Evolutionary conservation across 2,888 invertebrate species (phyloP), one percentile per base, ranked within the genome.

Genomic region (Dryomyza anilis): DNA sequence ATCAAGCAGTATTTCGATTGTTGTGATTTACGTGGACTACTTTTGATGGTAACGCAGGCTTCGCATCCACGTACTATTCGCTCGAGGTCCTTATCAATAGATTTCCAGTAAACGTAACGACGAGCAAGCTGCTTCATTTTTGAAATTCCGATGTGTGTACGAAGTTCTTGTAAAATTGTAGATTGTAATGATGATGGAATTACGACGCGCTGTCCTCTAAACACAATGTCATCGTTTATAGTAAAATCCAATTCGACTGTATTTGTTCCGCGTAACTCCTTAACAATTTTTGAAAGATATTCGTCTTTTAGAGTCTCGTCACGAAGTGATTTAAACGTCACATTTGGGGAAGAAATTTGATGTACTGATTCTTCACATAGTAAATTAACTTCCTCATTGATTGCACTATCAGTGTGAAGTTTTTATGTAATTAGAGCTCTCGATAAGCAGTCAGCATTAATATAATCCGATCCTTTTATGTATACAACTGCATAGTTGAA

Each of bases 41-140:
- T 39, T 39, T 53, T 66, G 10, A 25, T 27, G 10, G 1, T 7
- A n/a, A 67, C 66, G 66, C 76, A 76, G 21, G 64, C 46, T 19
- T 45, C 30, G 59, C 75, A 77, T 6, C 56, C 48, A 43, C 67
- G 68, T 7, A 73, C 70, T 6, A 67, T 60, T 7, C 62, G 46
- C 67, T 78, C 76, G 19, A 77, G 77, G 10, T 76, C 74, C 8
- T 69, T 66, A 63, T 78, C 73, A 21, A 78, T 68, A 6, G 64
- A 58, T 12, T 74, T 74, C 75, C 74, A 77, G 67, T 69, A 78
- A 36, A 76, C 73, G 67, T 73, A 70, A 19, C 70, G 65, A 30
- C 73, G 66, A 2, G 75, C 73, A 23, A 75, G 56, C n/a, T 72
- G 71, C 67, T 78, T 78, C 72, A 76, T 78, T 63, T 74, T 72